Base-by-base conservation (phyloP, 2,797 vertebrate species). In the Holocentrus rufus region DNA sequence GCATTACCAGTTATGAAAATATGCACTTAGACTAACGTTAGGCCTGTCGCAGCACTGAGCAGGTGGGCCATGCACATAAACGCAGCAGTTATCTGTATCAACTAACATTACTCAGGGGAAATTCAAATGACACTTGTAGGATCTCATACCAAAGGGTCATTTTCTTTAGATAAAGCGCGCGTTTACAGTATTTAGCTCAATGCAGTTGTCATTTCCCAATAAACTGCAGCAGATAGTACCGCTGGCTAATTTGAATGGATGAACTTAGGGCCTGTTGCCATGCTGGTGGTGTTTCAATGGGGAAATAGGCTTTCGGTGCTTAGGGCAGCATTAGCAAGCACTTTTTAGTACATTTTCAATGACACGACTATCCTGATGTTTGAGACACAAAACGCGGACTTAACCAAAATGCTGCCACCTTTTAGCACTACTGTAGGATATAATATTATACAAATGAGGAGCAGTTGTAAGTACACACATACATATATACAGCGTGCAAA, bases 191-290 rank as follows among this genome's bases (percentile, higher is more conserved):
- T 77, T 65, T 15, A 1, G 10, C 7, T 22, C 18, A 77, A 69
- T 31, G 20, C 3, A 27, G 5, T 46, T 70, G 74, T 77, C 66
- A 47, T 15, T 30, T 23, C 2, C 0, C 3, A 0, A 13, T 50
- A 64, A 54, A 7, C 50, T 7, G 55, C 20, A 13, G 67, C 44
- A 34, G 30, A 54, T 2, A 65, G 25, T 6, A 60, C 7, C 30
- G 67, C 65, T 70, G 61, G 67, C 46, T 84, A 44, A 73, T 88
- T 87, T 92, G 89, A 93, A 92, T 92, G 86, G 78, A 80, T 75
- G 77, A 65, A 81, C 72, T 31, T 23, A 11, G 86, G 92, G 92
- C 94, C 94, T 94, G 89, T 89, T 90, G 58, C 90, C 93, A 93
- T 86, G 91, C 92, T 91, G 90, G 42, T 87, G 61, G 55, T 72